These are phyloP conservation scores for Pteropus rufus DNA, from an alignment of 2,797 vertebrate species.

Conservation along the genomic window DNA sequence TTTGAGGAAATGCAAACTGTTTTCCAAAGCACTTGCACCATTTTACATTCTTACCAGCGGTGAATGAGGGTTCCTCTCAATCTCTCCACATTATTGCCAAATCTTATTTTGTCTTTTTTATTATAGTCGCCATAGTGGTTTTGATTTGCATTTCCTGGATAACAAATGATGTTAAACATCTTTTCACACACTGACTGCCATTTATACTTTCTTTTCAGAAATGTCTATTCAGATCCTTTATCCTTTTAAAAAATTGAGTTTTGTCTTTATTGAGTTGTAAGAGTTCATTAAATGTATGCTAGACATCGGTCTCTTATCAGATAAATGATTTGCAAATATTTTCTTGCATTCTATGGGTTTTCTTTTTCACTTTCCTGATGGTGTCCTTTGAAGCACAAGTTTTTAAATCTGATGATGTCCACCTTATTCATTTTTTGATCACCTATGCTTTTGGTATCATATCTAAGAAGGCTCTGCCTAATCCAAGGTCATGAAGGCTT, in stretches of 20 bases:
- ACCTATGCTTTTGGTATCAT: not conserved
- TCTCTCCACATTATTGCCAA: not conserved
- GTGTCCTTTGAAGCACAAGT: not conserved
- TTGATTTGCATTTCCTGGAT: not conserved
- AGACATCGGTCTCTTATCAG: not conserved
- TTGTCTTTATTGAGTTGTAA: not conserved
- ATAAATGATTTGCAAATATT: not conserved
- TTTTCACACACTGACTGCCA: not conserved
- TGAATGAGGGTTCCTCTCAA: not conserved
- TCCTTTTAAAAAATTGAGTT: not conserved
- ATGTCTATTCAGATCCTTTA: not conserved
- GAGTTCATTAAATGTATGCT: not conserved
- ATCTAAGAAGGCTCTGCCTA: not conserved
- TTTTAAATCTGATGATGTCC: not conserved
- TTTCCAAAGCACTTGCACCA: not conserved
- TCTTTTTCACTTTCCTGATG: not conserved
- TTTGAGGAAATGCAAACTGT: not conserved
- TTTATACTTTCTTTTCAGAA: not conserved
- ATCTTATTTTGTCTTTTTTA: not conserved
- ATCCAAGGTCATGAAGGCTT: not conserved
- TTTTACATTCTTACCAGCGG: not conserved
- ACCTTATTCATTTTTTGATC: not conserved
- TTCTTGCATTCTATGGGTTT: not conserved
- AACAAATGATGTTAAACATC: not conserved
- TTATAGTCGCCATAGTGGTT: not conserved